Evolutionary conservation across 2,888 invertebrate genomes (phyloP).

Genomic region (Ochlodes sylvanus): DNA sequence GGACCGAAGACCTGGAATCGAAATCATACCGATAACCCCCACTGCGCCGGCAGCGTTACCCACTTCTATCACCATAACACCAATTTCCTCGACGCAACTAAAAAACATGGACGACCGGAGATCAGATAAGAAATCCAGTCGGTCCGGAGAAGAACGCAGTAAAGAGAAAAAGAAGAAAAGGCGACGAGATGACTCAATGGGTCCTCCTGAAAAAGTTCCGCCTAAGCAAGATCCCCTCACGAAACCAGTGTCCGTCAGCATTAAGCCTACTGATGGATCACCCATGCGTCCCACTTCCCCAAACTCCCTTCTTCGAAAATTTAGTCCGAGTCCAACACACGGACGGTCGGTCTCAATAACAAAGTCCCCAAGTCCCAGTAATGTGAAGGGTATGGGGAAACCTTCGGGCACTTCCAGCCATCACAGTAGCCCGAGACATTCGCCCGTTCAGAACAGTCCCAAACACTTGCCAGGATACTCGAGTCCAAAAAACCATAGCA

Average conservation of each 20-base stretch:
- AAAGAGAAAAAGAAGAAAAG: conserved; percentile 91
- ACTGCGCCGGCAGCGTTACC: conserved; percentile 87
- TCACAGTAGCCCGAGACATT: conserved; percentile 90
- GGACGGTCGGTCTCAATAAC: conserved; percentile 87
- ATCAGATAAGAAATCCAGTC: conserved; percentile 77
- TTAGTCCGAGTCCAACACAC: conserved; percentile 89
- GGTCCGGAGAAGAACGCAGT: conserved; percentile 75
- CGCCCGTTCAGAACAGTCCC: conserved; percentile 91
- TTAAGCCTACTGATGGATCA: conserved; percentile 87
- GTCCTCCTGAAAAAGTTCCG: conserved; percentile 92
- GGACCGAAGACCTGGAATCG: conserved; percentile 91
- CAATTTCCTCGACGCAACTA: conserved; percentile 87
- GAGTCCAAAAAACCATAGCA: conserved; percentile 91
- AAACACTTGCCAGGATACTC: conserved; percentile 89
- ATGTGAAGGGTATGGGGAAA: conserved; percentile 73
- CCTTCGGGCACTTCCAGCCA: conserved; percentile 81
- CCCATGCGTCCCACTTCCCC: conserved; percentile 88
- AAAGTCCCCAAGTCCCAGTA: conserved; percentile 83
- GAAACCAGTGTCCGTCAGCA: conserved; percentile 90
- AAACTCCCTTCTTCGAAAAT: conserved; percentile 87
- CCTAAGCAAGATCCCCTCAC: conserved; percentile 89
- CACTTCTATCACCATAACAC: conserved; percentile 94
- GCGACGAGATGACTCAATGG: conserved; percentile 91
- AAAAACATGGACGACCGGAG: conserved; percentile 77
- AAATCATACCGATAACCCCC: conserved; percentile 92